These are phyloP conservation scores for Zoroaster sp. DNA, from an alignment of 53 echinoderm and acorn worm genomes.

Conservation along the genomic window DNA sequence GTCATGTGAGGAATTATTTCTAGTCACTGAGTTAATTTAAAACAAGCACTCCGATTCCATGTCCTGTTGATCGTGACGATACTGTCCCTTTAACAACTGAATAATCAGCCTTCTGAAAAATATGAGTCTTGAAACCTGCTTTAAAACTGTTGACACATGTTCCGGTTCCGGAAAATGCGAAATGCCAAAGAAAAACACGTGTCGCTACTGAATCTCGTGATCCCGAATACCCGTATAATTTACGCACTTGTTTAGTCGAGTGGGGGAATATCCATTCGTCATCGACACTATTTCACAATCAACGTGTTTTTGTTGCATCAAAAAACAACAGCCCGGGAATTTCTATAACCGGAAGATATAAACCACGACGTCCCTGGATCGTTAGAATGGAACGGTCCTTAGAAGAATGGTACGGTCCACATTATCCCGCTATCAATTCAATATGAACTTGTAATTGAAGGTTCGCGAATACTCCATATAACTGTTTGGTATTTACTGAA, in stretches of 20 bases:
- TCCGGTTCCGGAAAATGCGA: background rate
- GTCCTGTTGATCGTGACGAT: no score
- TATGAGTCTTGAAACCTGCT: no score
- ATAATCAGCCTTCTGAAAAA: no score
- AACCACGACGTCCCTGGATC: constrained; percentile 17
- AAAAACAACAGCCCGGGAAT: background rate
- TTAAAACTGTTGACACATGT: background rate
- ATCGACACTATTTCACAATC: background rate
- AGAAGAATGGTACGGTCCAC: constrained; percentile 1
- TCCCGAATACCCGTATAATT: background rate
- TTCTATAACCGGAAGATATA: constrained; percentile 9
- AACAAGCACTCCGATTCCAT: no score
- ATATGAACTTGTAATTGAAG: background rate
- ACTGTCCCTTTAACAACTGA: no score
- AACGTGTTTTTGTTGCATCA: no score
- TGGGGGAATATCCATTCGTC: background rate
- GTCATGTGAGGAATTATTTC: no score
- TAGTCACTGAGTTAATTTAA: no score
- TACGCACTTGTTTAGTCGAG: background rate
- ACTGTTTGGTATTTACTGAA: background rate
- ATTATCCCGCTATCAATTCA: background rate
- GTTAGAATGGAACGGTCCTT: constrained; percentile 7
- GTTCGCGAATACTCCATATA: background rate
- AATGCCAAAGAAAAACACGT: background rate
- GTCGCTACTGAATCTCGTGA: background rate